Conservation (phyloP, 2,888 invertebrate genomes). For the Drosophila aldrichi region DNA sequence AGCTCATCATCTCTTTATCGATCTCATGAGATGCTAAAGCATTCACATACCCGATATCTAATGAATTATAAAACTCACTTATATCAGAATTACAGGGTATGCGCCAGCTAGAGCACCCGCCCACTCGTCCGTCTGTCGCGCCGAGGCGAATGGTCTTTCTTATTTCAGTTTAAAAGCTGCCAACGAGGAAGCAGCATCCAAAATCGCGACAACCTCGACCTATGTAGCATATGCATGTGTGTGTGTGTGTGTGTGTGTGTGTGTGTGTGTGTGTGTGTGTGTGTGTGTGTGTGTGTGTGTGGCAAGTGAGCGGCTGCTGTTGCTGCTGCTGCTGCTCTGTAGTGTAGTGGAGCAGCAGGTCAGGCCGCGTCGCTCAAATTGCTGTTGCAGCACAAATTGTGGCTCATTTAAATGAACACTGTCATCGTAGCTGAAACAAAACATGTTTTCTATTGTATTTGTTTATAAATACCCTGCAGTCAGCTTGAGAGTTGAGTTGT, state of each 20-base stretch:
- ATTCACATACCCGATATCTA: background rate
- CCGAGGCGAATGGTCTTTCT: background rate
- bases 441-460: slow-evolving; percentile 32
- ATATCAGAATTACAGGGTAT: background rate
- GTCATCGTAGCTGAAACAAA: slow-evolving; percentile 34
- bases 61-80: too few relatives aligned
- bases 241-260: too few relatives aligned
- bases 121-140: background rate
- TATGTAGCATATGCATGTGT: slow-evolving; percentile 25
- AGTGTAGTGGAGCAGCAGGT: slow-evolving; percentile 67
- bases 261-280: too few relatives aligned
- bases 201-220: slow-evolving; percentile 64
- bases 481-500: background rate
- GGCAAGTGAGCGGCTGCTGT: slow-evolving; percentile 41
- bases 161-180: slow-evolving; percentile 12
- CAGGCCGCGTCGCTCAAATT: slow-evolving; percentile 23
- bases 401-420: slow-evolving; percentile 44
- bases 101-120: background rate
- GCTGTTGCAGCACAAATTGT: slow-evolving; percentile 26
- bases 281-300: too few relatives aligned
- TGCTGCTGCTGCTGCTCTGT: slow-evolving; percentile 11
- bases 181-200: slow-evolving; percentile 53
- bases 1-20: too few relatives aligned
- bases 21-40: too few relatives aligned
- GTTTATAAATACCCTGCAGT: background rate